Evolutionary conservation across 1,140 invertebrate genomes (phyloP), one percentile per base, ranked within the genome.

Genomic region (Drosophila repletoides): DNA sequence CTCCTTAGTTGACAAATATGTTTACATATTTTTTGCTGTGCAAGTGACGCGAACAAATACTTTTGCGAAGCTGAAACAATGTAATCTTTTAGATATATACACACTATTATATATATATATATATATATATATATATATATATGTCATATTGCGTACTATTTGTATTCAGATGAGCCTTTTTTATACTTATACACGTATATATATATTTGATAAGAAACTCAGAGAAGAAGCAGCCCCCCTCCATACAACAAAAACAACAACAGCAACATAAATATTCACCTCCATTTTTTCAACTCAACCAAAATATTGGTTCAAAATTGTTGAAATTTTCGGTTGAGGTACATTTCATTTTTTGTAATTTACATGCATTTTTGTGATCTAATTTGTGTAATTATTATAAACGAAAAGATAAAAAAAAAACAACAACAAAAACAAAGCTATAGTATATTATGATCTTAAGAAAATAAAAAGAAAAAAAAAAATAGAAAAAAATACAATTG

Each of bases 361-460:
- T 87, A 86, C 63, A 76, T 86, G 80, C 81, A 86, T 86, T 86
- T 86, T 86, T 86, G 80, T 86, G 80, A 86, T 86, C 72, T 86
- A 86, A 84, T 86, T 86, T 86, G 72, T 86, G 81, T 86, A 86
- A 86, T 71, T 86, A 86, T 80, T 72, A 66, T 87, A 87, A 86
- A 86, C 33, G 48, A 84, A 80, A 84, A 41, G 48, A 74, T 59
- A 12, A 71, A 72, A 63, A 51, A 53, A 12, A n/a, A 65, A 53
- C 10, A 22, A 56, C 28, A 56, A 34, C n/a, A 56, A 63, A 66
- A 55, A 36, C 26, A 66, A 58, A 72, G 40, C 66, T 22, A 38
- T 4, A 74, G 56, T 71, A 84, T 60, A 55, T 73, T 81, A 73
- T 73, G 70, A 65, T 60, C 69, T 60, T 40, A 52, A 84, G 67